phyloP scores from a whole-genome alignment of 2,888 invertebrate species.

The Xestia ashworthii region DNA sequence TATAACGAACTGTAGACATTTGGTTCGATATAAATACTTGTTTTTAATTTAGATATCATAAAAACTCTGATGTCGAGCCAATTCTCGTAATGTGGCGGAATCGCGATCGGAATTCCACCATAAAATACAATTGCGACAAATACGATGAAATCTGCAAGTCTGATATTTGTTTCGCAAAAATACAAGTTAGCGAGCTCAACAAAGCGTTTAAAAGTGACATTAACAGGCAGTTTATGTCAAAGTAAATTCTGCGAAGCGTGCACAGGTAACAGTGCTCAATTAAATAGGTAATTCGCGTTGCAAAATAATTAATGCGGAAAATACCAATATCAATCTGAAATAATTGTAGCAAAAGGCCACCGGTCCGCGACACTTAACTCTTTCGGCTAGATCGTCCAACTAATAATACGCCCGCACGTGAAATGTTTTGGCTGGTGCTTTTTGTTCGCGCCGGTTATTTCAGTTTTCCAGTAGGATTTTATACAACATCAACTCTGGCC shows the following conservation, averaged over 20 bases:
- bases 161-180: constrained; percentile 66
- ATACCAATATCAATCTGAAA: constrained; percentile 77
- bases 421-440: constrained; percentile 91
- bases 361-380: constrained; percentile 88
- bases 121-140: constrained; percentile 59
- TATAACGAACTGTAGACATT: constrained; percentile 60
- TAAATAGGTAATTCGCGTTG: constrained; percentile 69
- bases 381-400: constrained; percentile 90
- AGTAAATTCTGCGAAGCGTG: constrained; percentile 71
- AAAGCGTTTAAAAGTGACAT: constrained; percentile 74
- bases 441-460: constrained; percentile 90
- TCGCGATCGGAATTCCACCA: constrained; percentile 65
- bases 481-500: constrained; percentile 88
- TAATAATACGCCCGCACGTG: constrained; percentile 90
- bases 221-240: constrained; percentile 76
- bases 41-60: constrained; percentile 75
- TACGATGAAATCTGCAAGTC: constrained; percentile 56
- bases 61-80: constrained; percentile 78
- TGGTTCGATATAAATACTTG: constrained; percentile 68
- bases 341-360: constrained; percentile 83
- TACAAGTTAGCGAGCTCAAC: constrained; percentile 67
- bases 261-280: constrained; percentile 60
- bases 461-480: constrained; percentile 91
- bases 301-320: constrained; percentile 75
- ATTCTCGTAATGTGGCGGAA: constrained; percentile 72